phyloP scores from a whole-genome alignment of 1,140 invertebrate genomes.

The Cataglyphis hispanica region DNA sequence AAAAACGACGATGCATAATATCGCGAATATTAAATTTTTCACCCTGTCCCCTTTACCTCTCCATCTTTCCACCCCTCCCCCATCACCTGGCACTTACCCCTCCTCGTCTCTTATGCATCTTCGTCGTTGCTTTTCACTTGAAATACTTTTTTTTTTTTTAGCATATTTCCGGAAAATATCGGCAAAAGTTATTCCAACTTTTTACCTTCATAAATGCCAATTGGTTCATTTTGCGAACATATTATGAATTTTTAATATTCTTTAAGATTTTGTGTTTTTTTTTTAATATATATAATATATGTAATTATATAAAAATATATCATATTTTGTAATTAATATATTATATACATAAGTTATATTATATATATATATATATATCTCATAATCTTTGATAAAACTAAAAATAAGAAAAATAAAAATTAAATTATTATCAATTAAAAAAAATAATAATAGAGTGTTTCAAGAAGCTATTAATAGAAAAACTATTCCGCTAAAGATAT shows the following conservation, averaged over 20 bases:
- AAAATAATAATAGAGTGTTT: too few relatives aligned
- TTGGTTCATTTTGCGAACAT: background rate
- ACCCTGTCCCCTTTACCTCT: background rate
- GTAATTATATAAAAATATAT: too few relatives aligned
- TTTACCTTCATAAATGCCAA: constrained; percentile 13
- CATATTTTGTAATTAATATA: too few relatives aligned
- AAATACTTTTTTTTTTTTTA: constrained; percentile 35
- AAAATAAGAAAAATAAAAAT: background rate
- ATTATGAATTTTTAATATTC: background rate
- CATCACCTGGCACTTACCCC: too few relatives aligned
- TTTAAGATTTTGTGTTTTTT: background rate
- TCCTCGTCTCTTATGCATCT: background rate
- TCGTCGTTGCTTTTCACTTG: background rate
- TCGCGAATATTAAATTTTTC: constrained; percentile 61
- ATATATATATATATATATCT: too few relatives aligned
- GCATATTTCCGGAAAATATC: constrained; percentile 58
- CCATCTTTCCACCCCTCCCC: background rate
- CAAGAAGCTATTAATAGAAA: too few relatives aligned
- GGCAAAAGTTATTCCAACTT: constrained; percentile 31
- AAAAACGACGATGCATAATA: constrained; percentile 57
- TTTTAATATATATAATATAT: too few relatives aligned
- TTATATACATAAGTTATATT: too few relatives aligned
- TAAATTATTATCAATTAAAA: too few relatives aligned
- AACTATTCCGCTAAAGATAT: too few relatives aligned
- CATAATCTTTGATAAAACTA: background rate